A percentile compares a stretch with the other conserved stretches of the same genome.
Conservation (phyloP, 2,888 invertebrate genomes). For the Metellina segmentata region DNA sequence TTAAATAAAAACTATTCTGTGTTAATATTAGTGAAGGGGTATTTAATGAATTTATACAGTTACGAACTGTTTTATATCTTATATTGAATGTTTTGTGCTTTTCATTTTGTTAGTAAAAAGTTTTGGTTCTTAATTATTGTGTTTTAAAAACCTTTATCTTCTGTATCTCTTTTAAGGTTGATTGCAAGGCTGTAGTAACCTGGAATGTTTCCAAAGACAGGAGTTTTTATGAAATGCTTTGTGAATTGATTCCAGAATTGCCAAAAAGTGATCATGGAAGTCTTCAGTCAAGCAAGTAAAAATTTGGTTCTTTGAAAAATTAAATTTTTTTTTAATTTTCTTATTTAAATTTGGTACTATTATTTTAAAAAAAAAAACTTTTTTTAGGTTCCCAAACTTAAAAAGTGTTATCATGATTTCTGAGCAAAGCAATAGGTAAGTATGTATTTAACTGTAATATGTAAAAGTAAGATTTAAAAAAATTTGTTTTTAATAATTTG, state of each 20-base stretch:
- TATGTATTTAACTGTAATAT: not conserved
- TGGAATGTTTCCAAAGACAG: slow-evolving; percentile 63
- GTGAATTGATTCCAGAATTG: slow-evolving; percentile 68
- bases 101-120: not conserved
- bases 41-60: too few relatives aligned
- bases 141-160: not conserved
- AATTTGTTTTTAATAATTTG: not conserved
- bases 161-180: slow-evolving; percentile 39
- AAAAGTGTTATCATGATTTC: slow-evolving; percentile 74
- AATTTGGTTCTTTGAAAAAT: not conserved
- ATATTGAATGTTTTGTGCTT: not conserved
- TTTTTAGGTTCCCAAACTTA: slow-evolving; percentile 74
- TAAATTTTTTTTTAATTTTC: not conserved
- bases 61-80: too few relatives aligned
- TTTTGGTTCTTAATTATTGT: not conserved
- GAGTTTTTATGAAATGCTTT: slow-evolving; percentile 67
- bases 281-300: slow-evolving; percentile 49
- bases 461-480: not conserved
- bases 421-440: slow-evolving; percentile 80
- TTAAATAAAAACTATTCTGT: too few relatives aligned
- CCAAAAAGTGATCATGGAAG: slow-evolving; percentile 32
- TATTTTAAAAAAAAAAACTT: not conserved
- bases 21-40: too few relatives aligned
- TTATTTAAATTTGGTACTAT: slow-evolving; percentile 10
- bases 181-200: slow-evolving; percentile 67